Evolutionary conservation across 1,140 invertebrate genomes (phyloP).

Genomic region (Leptinotarsa texana): DNA sequence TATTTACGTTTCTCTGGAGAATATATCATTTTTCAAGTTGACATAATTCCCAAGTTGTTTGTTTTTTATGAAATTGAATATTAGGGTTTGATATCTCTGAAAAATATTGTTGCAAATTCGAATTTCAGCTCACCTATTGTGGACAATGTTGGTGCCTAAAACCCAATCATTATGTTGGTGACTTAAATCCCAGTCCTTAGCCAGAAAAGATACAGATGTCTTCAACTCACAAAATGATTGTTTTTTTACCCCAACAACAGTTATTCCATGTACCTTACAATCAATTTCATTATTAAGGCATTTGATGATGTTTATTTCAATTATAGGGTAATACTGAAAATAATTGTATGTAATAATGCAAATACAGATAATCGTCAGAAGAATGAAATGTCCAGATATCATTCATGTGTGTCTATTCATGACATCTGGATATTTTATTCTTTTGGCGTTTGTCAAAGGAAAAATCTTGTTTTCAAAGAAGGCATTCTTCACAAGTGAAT

Average conservation of each 20-base stretch:
- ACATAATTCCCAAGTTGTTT: too few species aligned
- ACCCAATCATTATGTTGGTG: conserved; percentile 61
- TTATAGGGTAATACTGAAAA: conserved; percentile 67
- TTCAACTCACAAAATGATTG: conserved; percentile 67
- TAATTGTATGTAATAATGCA: background rate
- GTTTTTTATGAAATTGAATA: too few species aligned
- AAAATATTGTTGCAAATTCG: background rate
- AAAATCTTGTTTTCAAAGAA: too few species aligned
- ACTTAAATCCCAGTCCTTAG: conserved; percentile 76
- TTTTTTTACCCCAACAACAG: conserved; percentile 75
- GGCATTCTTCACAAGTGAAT: too few species aligned
- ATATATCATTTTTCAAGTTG: too few species aligned
- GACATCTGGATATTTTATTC: too few species aligned
- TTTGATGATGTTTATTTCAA: conserved; percentile 89
- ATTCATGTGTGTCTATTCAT: too few species aligned
- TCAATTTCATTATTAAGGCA: conserved; percentile 92
- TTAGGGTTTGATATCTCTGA: too few species aligned
- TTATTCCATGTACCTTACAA: conserved; percentile 85
- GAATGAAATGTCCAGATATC: too few species aligned
- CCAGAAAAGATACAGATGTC: conserved; percentile 75
- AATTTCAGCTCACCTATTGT: conserved; percentile 14
- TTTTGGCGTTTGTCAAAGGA: too few species aligned
- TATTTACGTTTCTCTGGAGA: too few species aligned
- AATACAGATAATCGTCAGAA: background rate
- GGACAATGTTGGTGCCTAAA: conserved; percentile 30